Evolutionary conservation across 2,888 invertebrate species (phyloP).

Genomic region (Leptopterna dolabrata): DNA sequence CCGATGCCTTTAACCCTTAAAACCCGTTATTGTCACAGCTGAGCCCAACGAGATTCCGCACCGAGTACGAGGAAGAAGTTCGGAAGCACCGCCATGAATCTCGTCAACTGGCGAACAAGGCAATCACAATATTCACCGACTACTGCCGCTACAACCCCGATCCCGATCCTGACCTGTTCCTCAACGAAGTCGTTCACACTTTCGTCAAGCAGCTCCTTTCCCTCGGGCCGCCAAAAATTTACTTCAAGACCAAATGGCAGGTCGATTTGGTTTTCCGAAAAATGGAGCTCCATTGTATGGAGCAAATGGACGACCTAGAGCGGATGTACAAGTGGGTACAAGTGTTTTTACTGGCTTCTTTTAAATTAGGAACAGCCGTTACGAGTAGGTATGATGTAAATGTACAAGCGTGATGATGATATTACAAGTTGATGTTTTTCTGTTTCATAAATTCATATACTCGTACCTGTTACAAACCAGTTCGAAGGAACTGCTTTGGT

Average conservation of each 20-base stretch:
- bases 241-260: slow-evolving; percentile 59
- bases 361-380: no score
- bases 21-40: not conserved
- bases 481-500: no score
- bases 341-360: not conserved
- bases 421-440: no score
- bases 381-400: no score
- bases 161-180: slow-evolving; percentile 29
- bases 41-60: slow-evolving; percentile 50
- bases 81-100: slow-evolving; percentile 23
- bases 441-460: no score
- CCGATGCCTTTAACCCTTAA: not conserved
- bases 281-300: slow-evolving; percentile 57
- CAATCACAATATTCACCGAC: slow-evolving; percentile 25
- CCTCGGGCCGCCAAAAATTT: slow-evolving; percentile 56
- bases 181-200: slow-evolving; percentile 52
- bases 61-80: slow-evolving; percentile 47
- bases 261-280: slow-evolving; percentile 58
- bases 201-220: slow-evolving; percentile 52
- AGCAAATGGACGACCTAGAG: slow-evolving; percentile 40
- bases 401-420: no score
- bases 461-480: no score
- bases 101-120: slow-evolving; percentile 22
- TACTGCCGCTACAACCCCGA: slow-evolving; percentile 51
- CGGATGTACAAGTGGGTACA: not conserved